These are phyloP conservation scores for Alentia gelatinosa DNA, from an alignment of 2,888 invertebrate species.

Conservation along the genomic window DNA sequence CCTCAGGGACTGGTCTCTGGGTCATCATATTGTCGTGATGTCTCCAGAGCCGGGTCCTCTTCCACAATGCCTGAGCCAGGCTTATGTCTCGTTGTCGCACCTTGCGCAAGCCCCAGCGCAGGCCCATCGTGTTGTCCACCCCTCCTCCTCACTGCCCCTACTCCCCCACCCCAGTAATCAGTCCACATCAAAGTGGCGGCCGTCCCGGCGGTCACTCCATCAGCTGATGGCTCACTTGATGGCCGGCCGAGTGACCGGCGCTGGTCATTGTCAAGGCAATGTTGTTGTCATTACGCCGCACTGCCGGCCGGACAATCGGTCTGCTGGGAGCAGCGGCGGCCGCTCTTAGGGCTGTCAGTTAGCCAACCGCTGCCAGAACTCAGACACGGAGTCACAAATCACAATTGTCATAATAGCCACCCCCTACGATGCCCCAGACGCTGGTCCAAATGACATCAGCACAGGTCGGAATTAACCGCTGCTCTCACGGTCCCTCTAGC, in stretches of 20 bases:
- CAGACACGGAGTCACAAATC: constrained; percentile 14
- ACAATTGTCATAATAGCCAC: constrained; percentile 51
- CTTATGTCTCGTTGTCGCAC: not conserved
- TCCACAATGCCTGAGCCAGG: not conserved
- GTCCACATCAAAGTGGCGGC: constrained; percentile 17
- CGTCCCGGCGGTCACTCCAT: not conserved
- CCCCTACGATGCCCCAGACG: constrained; percentile 36
- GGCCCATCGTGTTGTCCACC: not conserved
- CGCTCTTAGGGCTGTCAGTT: not conserved
- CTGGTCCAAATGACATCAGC: constrained; percentile 29
- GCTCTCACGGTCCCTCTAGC: not conserved
- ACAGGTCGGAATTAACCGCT: not conserved
- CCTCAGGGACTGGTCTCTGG: not conserved
- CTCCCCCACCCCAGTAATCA: not conserved
- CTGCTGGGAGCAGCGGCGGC: not conserved
- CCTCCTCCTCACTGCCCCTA: not conserved
- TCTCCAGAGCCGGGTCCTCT: not conserved
- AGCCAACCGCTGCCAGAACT: constrained; percentile 3
- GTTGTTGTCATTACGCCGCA: constrained; percentile 38
- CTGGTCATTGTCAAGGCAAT: constrained; percentile 44
- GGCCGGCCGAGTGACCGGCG: constrained; percentile 43
- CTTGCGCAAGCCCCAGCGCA: not conserved
- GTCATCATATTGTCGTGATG: constrained; percentile 33
- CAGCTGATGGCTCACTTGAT: constrained; percentile 50
- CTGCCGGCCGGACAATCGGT: not conserved